phyloP scores from a whole-genome alignment of 2,113 vertebrate genomes.

The Ceuthmochares aereus region DNA sequence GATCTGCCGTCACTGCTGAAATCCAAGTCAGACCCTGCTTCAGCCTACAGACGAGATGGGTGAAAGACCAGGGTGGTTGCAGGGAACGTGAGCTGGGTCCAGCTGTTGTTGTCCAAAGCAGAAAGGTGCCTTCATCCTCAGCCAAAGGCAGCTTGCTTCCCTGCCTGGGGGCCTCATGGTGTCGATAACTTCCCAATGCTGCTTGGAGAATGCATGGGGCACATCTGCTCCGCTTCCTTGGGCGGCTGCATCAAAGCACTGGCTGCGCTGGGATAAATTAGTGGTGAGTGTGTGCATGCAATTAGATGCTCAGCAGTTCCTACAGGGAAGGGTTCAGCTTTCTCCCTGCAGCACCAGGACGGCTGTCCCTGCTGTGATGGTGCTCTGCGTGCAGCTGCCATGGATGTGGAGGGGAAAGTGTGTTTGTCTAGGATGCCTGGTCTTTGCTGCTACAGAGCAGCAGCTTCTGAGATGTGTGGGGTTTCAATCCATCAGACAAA shows the following conservation, averaged over 20 bases:
- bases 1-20: background rate
- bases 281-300: too few species aligned
- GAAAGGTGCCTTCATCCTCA: conserved; percentile 8
- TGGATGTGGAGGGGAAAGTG: background rate
- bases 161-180: background rate
- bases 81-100: background rate
- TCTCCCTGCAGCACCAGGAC: background rate
- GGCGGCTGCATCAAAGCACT: background rate
- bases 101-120: background rate
- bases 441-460: background rate
- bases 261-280: background rate
- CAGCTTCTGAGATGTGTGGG: background rate
- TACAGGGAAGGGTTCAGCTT: background rate
- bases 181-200: background rate
- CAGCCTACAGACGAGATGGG: background rate
- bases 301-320: background rate
- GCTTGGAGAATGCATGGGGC: rapidly evolving
- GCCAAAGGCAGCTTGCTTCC: background rate
- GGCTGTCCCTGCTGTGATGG: background rate
- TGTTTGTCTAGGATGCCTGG: background rate
- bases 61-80: rapidly evolving
- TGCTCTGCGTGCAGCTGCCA: background rate
- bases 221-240: background rate
- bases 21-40: background rate
- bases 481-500: background rate